These are phyloP conservation scores for Okamejei kenojei DNA, from an alignment of 2,797 vertebrate genomes.

Conservation along the genomic window DNA sequence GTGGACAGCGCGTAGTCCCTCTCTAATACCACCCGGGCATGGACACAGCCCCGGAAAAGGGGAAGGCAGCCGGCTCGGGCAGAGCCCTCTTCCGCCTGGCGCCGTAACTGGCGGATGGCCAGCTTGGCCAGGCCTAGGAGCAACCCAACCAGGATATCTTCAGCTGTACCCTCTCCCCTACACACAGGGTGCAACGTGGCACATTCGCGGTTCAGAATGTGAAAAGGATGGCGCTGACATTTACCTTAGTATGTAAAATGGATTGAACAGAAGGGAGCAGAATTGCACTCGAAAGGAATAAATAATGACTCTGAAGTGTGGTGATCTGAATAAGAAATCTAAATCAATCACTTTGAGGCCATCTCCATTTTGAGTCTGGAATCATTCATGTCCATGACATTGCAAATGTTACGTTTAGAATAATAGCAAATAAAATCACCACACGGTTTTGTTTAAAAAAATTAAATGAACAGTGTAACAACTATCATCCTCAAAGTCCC, in stretches of 20 bases:
- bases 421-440: neutral
- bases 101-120: too few species aligned
- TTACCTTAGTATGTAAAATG: neutral
- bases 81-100: too few species aligned
- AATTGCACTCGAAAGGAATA: neutral
- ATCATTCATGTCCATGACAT: neutral
- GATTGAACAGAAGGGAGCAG: neutral
- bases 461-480: neutral
- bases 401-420: neutral
- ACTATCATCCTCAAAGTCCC: neutral
- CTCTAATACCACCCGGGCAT: too few species aligned
- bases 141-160: too few species aligned
- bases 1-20: too few species aligned
- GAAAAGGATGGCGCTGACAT: neutral
- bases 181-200: neutral
- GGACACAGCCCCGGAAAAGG: too few species aligned
- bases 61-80: too few species aligned
- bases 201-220: neutral
- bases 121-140: too few species aligned
- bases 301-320: neutral
- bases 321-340: neutral
- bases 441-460: neutral
- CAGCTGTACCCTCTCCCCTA: too few species aligned
- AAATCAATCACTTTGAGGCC: neutral
- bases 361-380: neutral